These are phyloP conservation scores for Bellardia pandia DNA, from an alignment of 2,888 invertebrate species.

Conservation along the genomic window DNA sequence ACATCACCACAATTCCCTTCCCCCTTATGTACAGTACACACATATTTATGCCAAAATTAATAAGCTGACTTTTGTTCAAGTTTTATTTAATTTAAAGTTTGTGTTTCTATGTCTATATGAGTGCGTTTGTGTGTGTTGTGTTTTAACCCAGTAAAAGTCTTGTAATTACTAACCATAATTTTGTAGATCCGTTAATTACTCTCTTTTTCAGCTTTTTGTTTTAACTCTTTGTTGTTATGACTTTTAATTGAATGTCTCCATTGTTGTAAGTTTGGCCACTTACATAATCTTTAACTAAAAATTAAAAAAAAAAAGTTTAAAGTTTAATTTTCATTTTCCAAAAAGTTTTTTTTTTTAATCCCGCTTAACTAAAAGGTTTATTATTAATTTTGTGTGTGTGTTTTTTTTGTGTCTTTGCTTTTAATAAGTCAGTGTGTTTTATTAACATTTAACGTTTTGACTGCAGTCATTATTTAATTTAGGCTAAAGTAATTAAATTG, in stretches of 20 bases:
- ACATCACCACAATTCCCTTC: background rate
- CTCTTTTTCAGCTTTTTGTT: constrained; percentile 47
- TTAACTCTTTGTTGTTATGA: constrained; percentile 32
- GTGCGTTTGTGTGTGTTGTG: constrained; percentile 11
- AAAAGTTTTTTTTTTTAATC: constrained; percentile 19
- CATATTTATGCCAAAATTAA: constrained; percentile 32
- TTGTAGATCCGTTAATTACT: constrained; percentile 69
- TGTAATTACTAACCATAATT: constrained; percentile 61
- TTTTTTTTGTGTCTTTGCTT: constrained; percentile 35
- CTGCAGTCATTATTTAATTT: constrained; percentile 65
- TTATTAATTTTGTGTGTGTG: constrained; percentile 19
- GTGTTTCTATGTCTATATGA: background rate
- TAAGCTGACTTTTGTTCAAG: constrained; percentile 37
- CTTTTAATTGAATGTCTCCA: constrained; percentile 66
- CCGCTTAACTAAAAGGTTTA: background rate
- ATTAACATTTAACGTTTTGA: constrained; percentile 31
- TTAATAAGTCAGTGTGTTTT: constrained; percentile 15
- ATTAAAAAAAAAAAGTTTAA: constrained; percentile 34
- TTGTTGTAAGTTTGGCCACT: constrained; percentile 41
- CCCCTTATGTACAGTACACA: background rate
- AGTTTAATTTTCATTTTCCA: constrained; percentile 60
- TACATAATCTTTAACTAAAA: constrained; percentile 49
- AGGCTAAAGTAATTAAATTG: constrained; percentile 73
- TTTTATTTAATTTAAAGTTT: constrained; percentile 31
- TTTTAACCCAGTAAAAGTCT: constrained; percentile 70